Evolutionary conservation across 2,888 invertebrate genomes (phyloP), one percentile per base, ranked within the genome.

Genomic region (Chrysina gloriosa): DNA sequence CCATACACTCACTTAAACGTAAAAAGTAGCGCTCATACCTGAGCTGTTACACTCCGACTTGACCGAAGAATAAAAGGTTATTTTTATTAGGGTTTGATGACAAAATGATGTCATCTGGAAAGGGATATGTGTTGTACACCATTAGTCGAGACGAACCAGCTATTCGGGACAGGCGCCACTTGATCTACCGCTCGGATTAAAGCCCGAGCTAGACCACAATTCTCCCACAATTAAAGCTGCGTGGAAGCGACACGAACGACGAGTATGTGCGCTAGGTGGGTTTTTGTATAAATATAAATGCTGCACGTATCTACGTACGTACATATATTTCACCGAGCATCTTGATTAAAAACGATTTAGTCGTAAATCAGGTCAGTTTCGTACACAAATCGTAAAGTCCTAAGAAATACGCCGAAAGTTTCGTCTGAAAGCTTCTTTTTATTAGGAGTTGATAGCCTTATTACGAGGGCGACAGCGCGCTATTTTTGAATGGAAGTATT

Each of bases 71-170:
- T 80, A 79, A 39, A 39, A 79, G 79, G 77, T 80, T 79, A 79
- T 76, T 81, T 80, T 81, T 80, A 80, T 81, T 79, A 75, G 80
- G 79, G 79, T 79, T 80, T 81, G 82, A 81, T 82, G 81, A 79
- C 79, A 81, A 80, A 82, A 81, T 82, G 82, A 81, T 82, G 81
- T 81, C 82, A 82, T 80, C 79, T 75, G 73, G 77, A 78, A 78
- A 78, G 78, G 79, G 80, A 80, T 79, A 79, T 80, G 78, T 78
- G 80, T 80, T 81, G 80, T 75, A 80, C 73, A 75, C 81, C 82
- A 81, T 82, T 81, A 82, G 80, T 75, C 71, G 76, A 71, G 76
- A 75, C 77, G 76, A 74, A 77, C 69, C 74, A 79, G 77, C 76
- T 50, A 78, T 78, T 74, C 25, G 36, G 68, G 47, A 69, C 72